These are phyloP conservation scores for Epinotia brunnichana DNA, from an alignment of 2,888 invertebrate species.

Conservation along the genomic window DNA sequence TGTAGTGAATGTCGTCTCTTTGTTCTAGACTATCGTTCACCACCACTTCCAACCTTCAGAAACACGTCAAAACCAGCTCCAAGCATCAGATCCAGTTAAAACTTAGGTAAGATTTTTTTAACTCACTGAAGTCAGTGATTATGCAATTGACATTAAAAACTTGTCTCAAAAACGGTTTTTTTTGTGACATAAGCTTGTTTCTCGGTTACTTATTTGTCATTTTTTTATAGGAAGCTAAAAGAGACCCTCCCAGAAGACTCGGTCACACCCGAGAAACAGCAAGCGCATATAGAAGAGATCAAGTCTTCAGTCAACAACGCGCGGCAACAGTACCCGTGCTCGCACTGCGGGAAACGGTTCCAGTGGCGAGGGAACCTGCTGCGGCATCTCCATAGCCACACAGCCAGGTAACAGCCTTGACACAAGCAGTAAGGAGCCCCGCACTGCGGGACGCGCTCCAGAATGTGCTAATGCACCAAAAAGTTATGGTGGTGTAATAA, in stretches of 20 bases:
- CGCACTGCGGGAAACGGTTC: slow-evolving; percentile 88
- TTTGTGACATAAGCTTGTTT: no score
- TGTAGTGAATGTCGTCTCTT: neutral
- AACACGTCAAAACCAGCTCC: slow-evolving; percentile 73
- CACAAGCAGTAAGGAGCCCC: neutral
- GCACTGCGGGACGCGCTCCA: no score
- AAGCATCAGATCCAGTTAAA: slow-evolving; percentile 76
- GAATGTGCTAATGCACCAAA: no score
- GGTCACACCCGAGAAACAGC: slow-evolving; percentile 50
- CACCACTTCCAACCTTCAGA: slow-evolving; percentile 70
- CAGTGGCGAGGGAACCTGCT: slow-evolving; percentile 92
- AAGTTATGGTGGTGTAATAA: no score
- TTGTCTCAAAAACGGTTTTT: no score
- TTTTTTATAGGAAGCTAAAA: slow-evolving; percentile 61
- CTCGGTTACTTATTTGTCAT: no score
- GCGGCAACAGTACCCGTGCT: slow-evolving; percentile 60
- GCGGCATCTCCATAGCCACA: slow-evolving; percentile 89
- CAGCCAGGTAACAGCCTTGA: slow-evolving; percentile 61
- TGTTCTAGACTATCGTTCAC: slow-evolving; percentile 68
- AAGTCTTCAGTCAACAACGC: slow-evolving; percentile 58
- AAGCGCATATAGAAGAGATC: slow-evolving; percentile 60
- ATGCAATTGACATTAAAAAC: no score
- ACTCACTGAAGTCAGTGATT: no score
- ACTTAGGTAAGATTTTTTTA: slow-evolving; percentile 64
- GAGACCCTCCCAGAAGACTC: slow-evolving; percentile 52